Base-by-base conservation (phyloP, 2,797 vertebrate species). In the Cuniculus paca region DNA sequence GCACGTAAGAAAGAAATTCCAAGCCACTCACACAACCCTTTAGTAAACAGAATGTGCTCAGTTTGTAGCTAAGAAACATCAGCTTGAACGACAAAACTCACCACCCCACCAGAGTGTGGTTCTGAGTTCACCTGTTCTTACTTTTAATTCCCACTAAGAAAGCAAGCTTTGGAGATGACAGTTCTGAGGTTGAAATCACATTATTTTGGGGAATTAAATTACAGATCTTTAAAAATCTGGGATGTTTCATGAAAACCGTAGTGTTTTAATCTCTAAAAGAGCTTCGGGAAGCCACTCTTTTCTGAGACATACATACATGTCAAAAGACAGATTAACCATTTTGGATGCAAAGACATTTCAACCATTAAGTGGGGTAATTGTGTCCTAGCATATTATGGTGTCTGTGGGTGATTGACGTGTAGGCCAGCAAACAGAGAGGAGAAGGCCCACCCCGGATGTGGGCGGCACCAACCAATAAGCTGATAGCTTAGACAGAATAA, bases 141-240 rank as follows among this genome's bases (percentile, higher is more conserved):
- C 61, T 75, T 93, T 78, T 82, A 80, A 93, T 75, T 63, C 74
- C 42, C 70, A 8, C 26, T 65, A 36, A 75, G n/a, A 63, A 83
- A 52, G 48, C 88, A 90, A 56, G 61, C 52, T 70, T 65, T 78
- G 48, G 82, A 90, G 45, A 81, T 77, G 68, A 90, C 36, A 63
- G 42, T 61, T 86, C 52, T n/a, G 42, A 75, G 82, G 60, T 50
- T 61, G 63, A 92, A 45, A 90, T 89, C 70, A 36, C 60, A 52
- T 85, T 82, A 81, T 89, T 96, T 81, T 92, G n/a, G 82, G 93
- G 56, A 93, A 82, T 5, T 84, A 31, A 79, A 48, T 84, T 52
- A 56, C 4, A 9, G 9, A 2, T 28, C 60, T 91, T 81, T 88
- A 58, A 0, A 0, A 36, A 83, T 56, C 50, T 88, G 72, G 10